These are phyloP conservation scores for Trichacis sp. DNA, from an alignment of 2,888 invertebrate species.

Conservation along the genomic window DNA sequence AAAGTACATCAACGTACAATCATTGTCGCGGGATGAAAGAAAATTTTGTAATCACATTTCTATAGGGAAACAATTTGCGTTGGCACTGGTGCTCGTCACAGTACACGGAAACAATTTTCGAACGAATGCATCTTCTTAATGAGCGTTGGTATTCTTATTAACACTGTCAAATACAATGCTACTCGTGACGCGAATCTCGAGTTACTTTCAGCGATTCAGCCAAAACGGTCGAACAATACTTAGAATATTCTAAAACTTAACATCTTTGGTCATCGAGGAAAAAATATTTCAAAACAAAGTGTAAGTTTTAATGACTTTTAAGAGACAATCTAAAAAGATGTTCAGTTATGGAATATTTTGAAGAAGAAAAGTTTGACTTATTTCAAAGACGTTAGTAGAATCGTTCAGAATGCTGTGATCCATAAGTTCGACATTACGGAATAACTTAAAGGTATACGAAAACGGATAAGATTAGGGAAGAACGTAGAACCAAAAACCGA, in stretches of 20 bases:
- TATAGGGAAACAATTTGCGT: neutral
- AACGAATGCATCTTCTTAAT: constrained; percentile 16
- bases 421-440: constrained; percentile 34
- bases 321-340: too few species aligned
- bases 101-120: constrained; percentile 27
- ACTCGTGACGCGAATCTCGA: constrained; percentile 31
- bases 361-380: too few species aligned
- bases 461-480: constrained; percentile 18
- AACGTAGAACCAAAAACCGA: constrained; percentile 20
- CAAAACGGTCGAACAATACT: neutral
- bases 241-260: neutral
- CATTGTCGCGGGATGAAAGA: neutral
- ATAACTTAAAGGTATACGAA: constrained; percentile 9
- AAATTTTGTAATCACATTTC: neutral
- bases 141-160: constrained; percentile 35
- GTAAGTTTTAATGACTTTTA: too few species aligned
- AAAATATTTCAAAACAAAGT: too few species aligned
- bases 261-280: too few species aligned
- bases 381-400: constrained; percentile 23
- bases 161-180: constrained; percentile 35
- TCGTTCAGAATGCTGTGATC: constrained; percentile 38
- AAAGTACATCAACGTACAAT: neutral
- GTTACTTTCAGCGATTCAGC: constrained; percentile 32
- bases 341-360: too few species aligned
- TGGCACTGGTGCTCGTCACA: constrained; percentile 37